A percentile compares a stretch with the other conserved stretches of the same genome.
phyloP scores from a whole-genome alignment of 1,140 invertebrate species.

The Brachionus manjavacas region DNA sequence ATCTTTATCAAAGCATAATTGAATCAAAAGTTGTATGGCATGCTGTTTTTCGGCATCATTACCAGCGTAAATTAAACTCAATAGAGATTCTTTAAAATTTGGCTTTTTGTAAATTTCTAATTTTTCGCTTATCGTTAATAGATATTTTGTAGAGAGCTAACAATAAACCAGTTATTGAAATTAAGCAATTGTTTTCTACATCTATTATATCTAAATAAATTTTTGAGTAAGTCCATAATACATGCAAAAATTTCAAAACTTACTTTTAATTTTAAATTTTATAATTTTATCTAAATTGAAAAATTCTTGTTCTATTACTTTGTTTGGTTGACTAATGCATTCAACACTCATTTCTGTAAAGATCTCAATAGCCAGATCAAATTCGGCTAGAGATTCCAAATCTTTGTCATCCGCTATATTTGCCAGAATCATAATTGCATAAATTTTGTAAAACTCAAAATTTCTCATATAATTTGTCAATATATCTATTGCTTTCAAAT shows the following conservation, averaged over 20 bases:
- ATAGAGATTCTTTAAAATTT: background rate
- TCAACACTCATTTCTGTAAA: background rate
- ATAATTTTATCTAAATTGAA: background rate
- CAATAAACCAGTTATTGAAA: background rate
- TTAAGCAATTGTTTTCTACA: background rate
- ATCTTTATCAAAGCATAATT: background rate
- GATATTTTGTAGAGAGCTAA: background rate
- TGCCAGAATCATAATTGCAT: background rate
- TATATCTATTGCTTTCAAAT: background rate
- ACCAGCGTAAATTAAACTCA: background rate
- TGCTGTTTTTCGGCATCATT: background rate
- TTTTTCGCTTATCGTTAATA: background rate
- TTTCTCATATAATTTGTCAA: background rate
- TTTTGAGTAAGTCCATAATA: too few relatives aligned
- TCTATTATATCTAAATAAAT: background rate
- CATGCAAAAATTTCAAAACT: too few relatives aligned
- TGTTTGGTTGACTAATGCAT: background rate
- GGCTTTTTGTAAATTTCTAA: background rate
- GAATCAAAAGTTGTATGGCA: background rate
- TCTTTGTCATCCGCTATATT: background rate
- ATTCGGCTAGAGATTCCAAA: background rate
- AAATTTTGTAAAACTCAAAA: background rate
- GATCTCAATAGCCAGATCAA: background rate
- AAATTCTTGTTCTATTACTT: background rate
- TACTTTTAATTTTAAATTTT: background rate